These are phyloP conservation scores for Cheilosia soror DNA, from an alignment of 2,888 invertebrate species.

Conservation along the genomic window DNA sequence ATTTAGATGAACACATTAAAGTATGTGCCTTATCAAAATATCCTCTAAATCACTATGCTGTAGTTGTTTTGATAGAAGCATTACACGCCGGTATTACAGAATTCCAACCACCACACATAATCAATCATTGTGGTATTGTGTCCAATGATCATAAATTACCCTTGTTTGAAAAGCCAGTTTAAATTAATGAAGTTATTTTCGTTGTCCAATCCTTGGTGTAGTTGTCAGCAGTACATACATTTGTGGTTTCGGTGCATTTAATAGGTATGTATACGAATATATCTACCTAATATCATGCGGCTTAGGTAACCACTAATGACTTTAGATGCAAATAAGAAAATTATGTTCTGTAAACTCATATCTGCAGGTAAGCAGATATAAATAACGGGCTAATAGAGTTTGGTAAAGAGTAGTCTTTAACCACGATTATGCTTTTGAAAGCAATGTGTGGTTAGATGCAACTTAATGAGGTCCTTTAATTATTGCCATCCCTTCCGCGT, in stretches of 20 bases:
- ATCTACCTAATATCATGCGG: conserved; percentile 25
- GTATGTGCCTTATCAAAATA: conserved; percentile 19
- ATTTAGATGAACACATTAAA: conserved; percentile 12
- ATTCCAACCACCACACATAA: conserved; percentile 51
- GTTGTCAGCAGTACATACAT: conserved; percentile 36
- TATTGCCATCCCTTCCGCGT: no score
- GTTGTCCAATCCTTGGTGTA: conserved; percentile 6
- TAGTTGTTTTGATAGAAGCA: conserved; percentile 38
- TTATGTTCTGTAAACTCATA: conserved; percentile 4
- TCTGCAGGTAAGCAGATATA: background rate
- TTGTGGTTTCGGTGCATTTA: conserved; percentile 50
- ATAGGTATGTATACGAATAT: background rate
- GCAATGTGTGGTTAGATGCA: background rate
- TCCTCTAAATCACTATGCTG: conserved; percentile 25
- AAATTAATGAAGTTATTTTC: conserved; percentile 65
- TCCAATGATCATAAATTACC: conserved; percentile 57
- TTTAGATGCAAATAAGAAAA: conserved; percentile 49
- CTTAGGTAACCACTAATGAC: conserved; percentile 58
- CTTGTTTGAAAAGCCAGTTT: conserved; percentile 54
- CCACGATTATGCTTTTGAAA: background rate
- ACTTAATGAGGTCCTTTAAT: background rate
- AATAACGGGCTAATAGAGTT: background rate
- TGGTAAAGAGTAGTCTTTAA: background rate
- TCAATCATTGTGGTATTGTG: conserved; percentile 67
- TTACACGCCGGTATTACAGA: conserved; percentile 30